These are phyloP conservation scores for Leptogaster cylindrica DNA, from an alignment of 2,888 invertebrate genomes.

Conservation along the genomic window DNA sequence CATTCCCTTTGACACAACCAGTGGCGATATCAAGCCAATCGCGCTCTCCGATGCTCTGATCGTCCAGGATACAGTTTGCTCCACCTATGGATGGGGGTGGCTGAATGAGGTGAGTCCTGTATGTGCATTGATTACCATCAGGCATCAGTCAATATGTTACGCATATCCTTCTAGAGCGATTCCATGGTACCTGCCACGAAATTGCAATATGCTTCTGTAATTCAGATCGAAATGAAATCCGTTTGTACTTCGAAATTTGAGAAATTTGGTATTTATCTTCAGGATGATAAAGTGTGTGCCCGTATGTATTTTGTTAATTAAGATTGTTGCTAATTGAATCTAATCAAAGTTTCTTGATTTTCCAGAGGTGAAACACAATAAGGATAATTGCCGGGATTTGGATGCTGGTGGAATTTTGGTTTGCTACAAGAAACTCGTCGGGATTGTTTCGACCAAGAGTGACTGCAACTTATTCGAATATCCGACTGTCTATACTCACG, in stretches of 20 bases:
- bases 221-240: slow-evolving; percentile 2
- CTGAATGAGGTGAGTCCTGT: slow-evolving; percentile 7
- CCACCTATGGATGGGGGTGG: slow-evolving; percentile 18
- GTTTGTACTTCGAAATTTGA: slow-evolving; percentile 16
- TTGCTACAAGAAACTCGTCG: slow-evolving; percentile 17
- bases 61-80: slow-evolving; percentile 5
- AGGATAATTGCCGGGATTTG: slow-evolving; percentile 5
- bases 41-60: not conserved
- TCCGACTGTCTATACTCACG: slow-evolving; percentile 24
- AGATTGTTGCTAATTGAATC: not conserved
- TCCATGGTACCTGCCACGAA: not conserved
- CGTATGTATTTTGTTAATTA: slow-evolving; percentile 1
- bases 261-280: slow-evolving; percentile 14
- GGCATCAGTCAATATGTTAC: no score
- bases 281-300: slow-evolving; percentile 14
- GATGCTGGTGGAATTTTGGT: slow-evolving; percentile 20
- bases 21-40: slow-evolving; percentile 18
- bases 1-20: slow-evolving; percentile 21
- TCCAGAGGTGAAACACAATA: slow-evolving; percentile 2
- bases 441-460: slow-evolving; percentile 8
- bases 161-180: not conserved
- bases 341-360: not conserved
- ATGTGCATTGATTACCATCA: no score
- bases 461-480: slow-evolving; percentile 12
- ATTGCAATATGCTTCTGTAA: not conserved